Evolutionary conservation across 2,113 vertebrate species (phyloP), one percentile per base, ranked within the genome.

Genomic region (Tauraco erythrolophus): DNA sequence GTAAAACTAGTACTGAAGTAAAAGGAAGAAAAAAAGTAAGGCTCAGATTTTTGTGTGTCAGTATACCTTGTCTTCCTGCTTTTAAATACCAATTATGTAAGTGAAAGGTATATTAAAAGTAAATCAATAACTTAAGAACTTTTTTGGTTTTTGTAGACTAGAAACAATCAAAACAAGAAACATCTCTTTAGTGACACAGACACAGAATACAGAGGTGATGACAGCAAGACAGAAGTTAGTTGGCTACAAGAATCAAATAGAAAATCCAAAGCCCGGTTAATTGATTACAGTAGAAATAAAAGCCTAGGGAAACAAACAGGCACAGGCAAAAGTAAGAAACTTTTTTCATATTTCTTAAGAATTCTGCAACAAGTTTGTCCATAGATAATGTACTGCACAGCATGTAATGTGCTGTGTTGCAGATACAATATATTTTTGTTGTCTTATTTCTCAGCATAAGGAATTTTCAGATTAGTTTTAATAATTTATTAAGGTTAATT

Each of bases 131-230:
- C 27, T 82, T 64, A 54, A 33, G 9, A 56, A 37, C 35, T 22
- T 33, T 57, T 61, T 56, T 60, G 14, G 46, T 61, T 85, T 94
- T 89, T 79, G 33, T 58, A 98, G 98, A 51, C 83, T 33, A 90
- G 41, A 96, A 96, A 41, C 90, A 96, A 76, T 66, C 65, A 94
- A 89, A 97, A 92, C 62, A 99, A 98, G 94, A 99, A 98, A 92
- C 98, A 99, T 95, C 97, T 99, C 69, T 99, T 99, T 69, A 99
- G 99, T 98, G 99, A 99, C 95, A 98, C 98, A 76, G 99, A 99
- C 77, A 98, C 98, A 71, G 99, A 99, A 74, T 89, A 89, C 84
- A 97, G 50, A 89, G 98, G 91, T 58, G 99, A 99, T 61, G 98
- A 98, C 57, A 97, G 84, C 88, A 98, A 96, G 92, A 98, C 98